Conservation (phyloP, 2,113 vertebrate species). For the Antidorcas marsupialis region DNA sequence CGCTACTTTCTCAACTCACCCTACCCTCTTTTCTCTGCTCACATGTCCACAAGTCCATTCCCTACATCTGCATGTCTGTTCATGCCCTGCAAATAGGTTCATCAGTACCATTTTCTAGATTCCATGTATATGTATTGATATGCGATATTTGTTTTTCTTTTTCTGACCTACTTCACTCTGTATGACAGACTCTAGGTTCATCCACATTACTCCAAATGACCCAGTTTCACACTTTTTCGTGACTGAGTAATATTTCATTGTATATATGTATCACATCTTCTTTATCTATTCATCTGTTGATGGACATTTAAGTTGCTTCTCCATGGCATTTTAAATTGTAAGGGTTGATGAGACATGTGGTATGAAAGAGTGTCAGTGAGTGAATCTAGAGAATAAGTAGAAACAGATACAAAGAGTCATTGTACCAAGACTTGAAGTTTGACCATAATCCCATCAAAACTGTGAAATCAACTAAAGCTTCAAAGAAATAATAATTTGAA, state of each 20-base stretch:
- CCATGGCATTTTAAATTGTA: neutral
- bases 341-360: neutral
- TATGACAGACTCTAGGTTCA: neutral
- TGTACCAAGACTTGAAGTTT: neutral
- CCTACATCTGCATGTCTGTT: neutral
- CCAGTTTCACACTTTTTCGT: neutral
- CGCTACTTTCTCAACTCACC: neutral
- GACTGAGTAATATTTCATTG: neutral
- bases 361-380: neutral
- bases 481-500: neutral
- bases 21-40: neutral
- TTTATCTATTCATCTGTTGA: neutral
- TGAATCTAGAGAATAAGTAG: neutral
- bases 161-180: neutral
- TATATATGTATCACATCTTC: neutral
- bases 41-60: neutral
- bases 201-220: neutral
- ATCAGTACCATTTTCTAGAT: neutral
- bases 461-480: neutral
- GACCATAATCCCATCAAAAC: neutral
- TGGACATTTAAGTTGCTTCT: neutral
- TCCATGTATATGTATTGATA: neutral
- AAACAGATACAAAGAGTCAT: neutral
- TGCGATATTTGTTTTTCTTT: neutral
- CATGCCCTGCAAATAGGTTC: neutral